Evolutionary conservation across 2,113 vertebrate species (phyloP), one percentile per base, ranked within the genome.

Genomic region (Todiramphus saurophagus): DNA sequence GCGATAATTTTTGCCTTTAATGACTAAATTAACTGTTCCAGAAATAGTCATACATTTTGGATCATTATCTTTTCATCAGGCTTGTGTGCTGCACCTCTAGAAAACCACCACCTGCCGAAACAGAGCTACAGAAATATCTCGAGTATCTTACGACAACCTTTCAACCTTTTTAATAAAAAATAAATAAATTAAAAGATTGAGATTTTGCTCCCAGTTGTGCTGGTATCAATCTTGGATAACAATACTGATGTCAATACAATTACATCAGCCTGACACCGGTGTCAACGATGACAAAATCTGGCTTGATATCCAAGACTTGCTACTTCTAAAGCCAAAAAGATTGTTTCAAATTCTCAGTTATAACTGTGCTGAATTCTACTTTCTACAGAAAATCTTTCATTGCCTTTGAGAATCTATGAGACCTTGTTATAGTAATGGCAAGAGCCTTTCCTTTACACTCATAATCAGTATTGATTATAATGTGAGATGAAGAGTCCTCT

Each of bases 381-480:
- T 91, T 63, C 68, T 69, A 13, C 41, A 50, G 48, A 89, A 88
- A 79, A 79, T 46, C 59, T 82, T 84, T 41, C 41, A 37, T 82
- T 87, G 25, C 51, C 63, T 91, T 82, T 91, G 53, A 74, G 93
- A 73, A 73, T 94, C 86, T 85, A 41, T 88, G 58, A 59, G 69
- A 94, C 41, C n/a, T 55, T 55, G 25, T 68, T 81, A 62, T 1
- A 81, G 72, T 41, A 84, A 78, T 74, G 46, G 75, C 86, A 94
- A 76, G 62, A 93, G 63, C 63, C 79, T 91, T 94, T 96, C 79
- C 68, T 93, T 96, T 95, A 85, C 44, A 25, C 66, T 95, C 76
- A 48, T 90, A 92, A 76, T 96, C 79, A 74, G 53, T 90, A 96
- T 93, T 87, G 97, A 94, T 96, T 94, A 93, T 87, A 87, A 86